Conservation (phyloP, 1,140 invertebrate species). For the Drosophila sp. region DNA sequence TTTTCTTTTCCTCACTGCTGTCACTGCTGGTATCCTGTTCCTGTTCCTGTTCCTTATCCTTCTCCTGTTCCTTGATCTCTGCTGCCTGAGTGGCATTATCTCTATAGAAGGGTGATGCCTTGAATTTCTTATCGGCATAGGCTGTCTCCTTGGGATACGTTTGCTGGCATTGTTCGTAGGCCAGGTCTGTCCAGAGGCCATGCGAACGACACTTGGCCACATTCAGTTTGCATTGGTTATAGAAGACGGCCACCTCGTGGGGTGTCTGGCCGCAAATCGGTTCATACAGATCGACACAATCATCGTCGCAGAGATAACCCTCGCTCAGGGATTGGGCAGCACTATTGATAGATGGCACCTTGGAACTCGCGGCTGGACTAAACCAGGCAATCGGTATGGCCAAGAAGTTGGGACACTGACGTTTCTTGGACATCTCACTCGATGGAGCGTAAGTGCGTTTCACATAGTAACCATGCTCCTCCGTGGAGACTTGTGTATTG, state of each 20-base stretch:
- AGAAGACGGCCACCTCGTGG: slow-evolving; percentile 74
- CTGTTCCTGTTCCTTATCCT: slow-evolving; percentile 35
- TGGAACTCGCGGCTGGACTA: slow-evolving; percentile 57
- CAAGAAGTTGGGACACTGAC: slow-evolving; percentile 65
- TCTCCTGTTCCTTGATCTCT: slow-evolving; percentile 33
- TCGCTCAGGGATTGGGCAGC: slow-evolving; percentile 57
- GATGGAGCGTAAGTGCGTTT: slow-evolving; percentile 68
- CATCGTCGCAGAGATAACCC: slow-evolving; percentile 78
- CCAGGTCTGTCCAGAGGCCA: slow-evolving; percentile 64
- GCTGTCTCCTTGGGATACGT: slow-evolving; percentile 66
- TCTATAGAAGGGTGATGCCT: slow-evolving; percentile 61
- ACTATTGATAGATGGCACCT: slow-evolving; percentile 51
- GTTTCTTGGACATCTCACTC: slow-evolving; percentile 21
- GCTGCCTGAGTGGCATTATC: slow-evolving; percentile 37
- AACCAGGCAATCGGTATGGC: slow-evolving; percentile 80
- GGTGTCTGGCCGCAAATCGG: slow-evolving; percentile 73
- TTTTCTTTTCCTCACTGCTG: slow-evolving; percentile 56
- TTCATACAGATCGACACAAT: slow-evolving; percentile 68
- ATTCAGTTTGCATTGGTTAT: slow-evolving; percentile 73
- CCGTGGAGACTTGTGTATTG: slow-evolving; percentile 66
- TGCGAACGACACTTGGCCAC: slow-evolving; percentile 79
- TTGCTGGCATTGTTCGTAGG: slow-evolving; percentile 65
- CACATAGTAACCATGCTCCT: slow-evolving; percentile 80
- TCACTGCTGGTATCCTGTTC: slow-evolving; percentile 45
- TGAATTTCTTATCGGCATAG: slow-evolving; percentile 73